These are phyloP conservation scores for Synanthedon myopaeformis DNA, from an alignment of 2,888 invertebrate species.

Conservation along the genomic window DNA sequence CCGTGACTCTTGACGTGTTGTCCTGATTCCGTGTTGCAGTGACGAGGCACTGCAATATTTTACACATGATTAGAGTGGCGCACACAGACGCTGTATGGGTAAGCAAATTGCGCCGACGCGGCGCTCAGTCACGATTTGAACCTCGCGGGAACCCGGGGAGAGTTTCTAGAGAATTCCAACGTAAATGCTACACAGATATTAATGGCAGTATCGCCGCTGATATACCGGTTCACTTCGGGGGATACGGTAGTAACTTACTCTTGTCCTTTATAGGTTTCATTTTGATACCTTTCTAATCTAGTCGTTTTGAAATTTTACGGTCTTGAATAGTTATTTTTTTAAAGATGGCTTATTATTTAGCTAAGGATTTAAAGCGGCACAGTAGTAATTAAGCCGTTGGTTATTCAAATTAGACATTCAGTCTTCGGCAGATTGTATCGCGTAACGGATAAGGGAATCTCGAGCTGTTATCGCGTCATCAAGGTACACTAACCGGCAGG, in stretches of 20 bases:
- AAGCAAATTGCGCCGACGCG: slow-evolving; percentile 68
- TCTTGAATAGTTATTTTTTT: slow-evolving; percentile 12
- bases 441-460: slow-evolving; percentile 57
- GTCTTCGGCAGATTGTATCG: slow-evolving; percentile 47
- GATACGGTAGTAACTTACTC: slow-evolving; percentile 3
- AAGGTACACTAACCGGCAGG: slow-evolving; percentile 17
- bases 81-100: slow-evolving; percentile 60
- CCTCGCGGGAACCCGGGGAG: slow-evolving; percentile 60
- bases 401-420: slow-evolving; percentile 58
- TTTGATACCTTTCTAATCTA: slow-evolving; percentile 20
- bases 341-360: slow-evolving; percentile 35
- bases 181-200: slow-evolving; percentile 63
- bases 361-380: slow-evolving; percentile 36
- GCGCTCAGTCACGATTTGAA: slow-evolving; percentile 67
- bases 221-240: slow-evolving; percentile 19
- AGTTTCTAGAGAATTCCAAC: slow-evolving; percentile 64
- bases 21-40: slow-evolving; percentile 51
- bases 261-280: slow-evolving; percentile 4
- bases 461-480: slow-evolving; percentile 44
- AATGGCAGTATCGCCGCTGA: slow-evolving; percentile 47
- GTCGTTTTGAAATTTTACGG: background rate
- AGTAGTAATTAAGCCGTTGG: slow-evolving; percentile 28
- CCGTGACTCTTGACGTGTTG: slow-evolving; percentile 51
- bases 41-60: slow-evolving; percentile 62
- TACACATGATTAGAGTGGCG: slow-evolving; percentile 66